Evolutionary conservation across 2,888 invertebrate species (phyloP), one percentile per base, ranked within the genome.

Genomic region (Hololepta plana): DNA sequence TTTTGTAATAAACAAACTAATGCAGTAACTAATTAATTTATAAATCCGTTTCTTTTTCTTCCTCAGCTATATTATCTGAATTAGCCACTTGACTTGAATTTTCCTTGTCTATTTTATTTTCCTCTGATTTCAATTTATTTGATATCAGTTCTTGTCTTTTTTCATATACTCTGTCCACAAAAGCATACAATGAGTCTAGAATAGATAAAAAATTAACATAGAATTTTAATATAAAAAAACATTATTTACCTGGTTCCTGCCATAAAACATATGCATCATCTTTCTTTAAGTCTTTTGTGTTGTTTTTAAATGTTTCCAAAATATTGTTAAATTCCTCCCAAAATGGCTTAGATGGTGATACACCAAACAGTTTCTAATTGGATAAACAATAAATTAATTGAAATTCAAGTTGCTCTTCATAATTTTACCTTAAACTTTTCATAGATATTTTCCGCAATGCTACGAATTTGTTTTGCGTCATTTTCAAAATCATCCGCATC

Each of bases 311-410:
- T 28, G 62, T 61, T 3, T 63, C 55, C 2, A 76, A 69, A 35
- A 74, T 61, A 27, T 72, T 67, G 3, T 64, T 63, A 53, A 79
- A 82, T 23, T 60, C 62, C 32, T 76, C 72, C 69, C 72, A 74
- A 51, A 82, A 82, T 1, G 70, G n/a, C n/a, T n/a, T n/a, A n/a
- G n/a, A n/a, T n/a, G 11, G n/a, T 11, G 10, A 12, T 8, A 4
- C 6, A 13, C 9, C 8, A 17, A 3, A 23, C 7, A 12, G 13
- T 7, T 12, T 9, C 9, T 8, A 13, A 12, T n/a, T 3, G 9
- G 7, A 9, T 4, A 14, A 10, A 15, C 6, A 2, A 12, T 12
- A 3, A 9, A 23, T 23, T 23, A 23, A 12, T 26, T 8, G 6
- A 15, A 27, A 24, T 3, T 8, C 8, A 27, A 3, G 3, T 15